Conservation (phyloP, 2,797 vertebrate species). For the Chanos chanos region DNA sequence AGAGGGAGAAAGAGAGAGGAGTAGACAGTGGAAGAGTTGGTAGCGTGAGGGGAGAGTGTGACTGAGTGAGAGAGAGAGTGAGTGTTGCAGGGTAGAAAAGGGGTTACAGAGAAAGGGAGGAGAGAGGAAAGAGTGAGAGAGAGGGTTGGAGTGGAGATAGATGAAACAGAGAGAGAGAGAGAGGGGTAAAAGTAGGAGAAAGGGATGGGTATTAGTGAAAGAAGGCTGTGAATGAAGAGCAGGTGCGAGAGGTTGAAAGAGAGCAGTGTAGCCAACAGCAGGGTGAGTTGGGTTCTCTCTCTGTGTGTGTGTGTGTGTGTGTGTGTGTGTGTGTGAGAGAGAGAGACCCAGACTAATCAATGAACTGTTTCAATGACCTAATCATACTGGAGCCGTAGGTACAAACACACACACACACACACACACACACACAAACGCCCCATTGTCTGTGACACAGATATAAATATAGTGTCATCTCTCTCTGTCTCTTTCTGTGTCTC, state of each 20-base stretch:
- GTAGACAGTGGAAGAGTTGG: too few relatives aligned
- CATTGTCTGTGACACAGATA: too few relatives aligned
- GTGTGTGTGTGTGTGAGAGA: slow-evolving; percentile 6
- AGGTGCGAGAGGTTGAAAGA: slow-evolving; percentile 46
- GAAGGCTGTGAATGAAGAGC: not conserved
- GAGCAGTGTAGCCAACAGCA: slow-evolving; percentile 11
- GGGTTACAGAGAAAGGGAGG: slow-evolving; percentile 40
- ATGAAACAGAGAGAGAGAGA: not conserved
- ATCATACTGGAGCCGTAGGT: too few relatives aligned
- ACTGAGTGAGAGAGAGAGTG: not conserved
- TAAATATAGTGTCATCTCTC: too few relatives aligned
- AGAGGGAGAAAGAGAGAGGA: too few relatives aligned
- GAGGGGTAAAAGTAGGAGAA: not conserved
- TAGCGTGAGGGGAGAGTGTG: not conserved
- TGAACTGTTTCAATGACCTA: too few relatives aligned
- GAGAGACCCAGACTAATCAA: too few relatives aligned
- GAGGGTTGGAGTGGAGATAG: not conserved
- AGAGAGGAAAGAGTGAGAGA: slow-evolving; percentile 32
- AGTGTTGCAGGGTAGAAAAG: slow-evolving; percentile 37
- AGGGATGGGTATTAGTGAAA: not conserved
- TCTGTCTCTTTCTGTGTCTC: too few relatives aligned
- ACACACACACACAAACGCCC: not conserved
- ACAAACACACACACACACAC: slow-evolving; percentile 7
- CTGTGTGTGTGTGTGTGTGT: not conserved
- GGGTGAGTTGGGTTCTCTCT: slow-evolving; percentile 17